Base-by-base conservation (phyloP, 2,797 vertebrate species). In the Natrix natrix region DNA sequence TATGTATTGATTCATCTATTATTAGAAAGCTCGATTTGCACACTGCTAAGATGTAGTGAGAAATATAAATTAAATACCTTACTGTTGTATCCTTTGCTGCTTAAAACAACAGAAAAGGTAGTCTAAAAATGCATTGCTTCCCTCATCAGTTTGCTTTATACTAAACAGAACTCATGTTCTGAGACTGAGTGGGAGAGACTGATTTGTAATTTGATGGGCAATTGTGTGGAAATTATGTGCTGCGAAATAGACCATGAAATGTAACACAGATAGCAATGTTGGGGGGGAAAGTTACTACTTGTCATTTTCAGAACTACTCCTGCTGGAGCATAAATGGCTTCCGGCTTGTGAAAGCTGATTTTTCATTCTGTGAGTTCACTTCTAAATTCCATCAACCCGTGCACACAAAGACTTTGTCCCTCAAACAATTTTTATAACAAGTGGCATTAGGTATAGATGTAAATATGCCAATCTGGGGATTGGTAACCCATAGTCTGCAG, bases 191-290 rank as follows among this genome's bases (percentile, higher is more conserved):
- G 8, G 55, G 83, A 90, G 37, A 87, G 24, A 69, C 57, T 43
- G 12, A 10, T 55, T 88, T 87, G 55, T 93, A 88, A 93, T 93
- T 60, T 91, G 86, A 74, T 91, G 92, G 57, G 92, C 89, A 93
- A 87, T 93, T 91, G 86, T 61, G 63, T 37, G 86, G 90, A 93
- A 91, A 93, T 91, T 69, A 93, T 93, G 63, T 28, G 26, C 24
- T 52, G 63, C 26, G 63, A 87, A 93, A 91, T 88, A 74, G 90
- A 93, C 86, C 63, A 69, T 88, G 90, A 93, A 93, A 91, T 91
- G 61, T 88, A 37, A 48, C 60, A 90, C 54, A 22, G 57, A 55
- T 26, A 52, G 20, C 60, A 55, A 57, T 86, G 52, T 87, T 22
- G n/a, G 6, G 26, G 6, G 7, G 13, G 24, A n/a, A 88, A 4